Evolutionary conservation across 2,797 vertebrate species (phyloP).

Genomic region (Hoplostethus mediterraneus): DNA sequence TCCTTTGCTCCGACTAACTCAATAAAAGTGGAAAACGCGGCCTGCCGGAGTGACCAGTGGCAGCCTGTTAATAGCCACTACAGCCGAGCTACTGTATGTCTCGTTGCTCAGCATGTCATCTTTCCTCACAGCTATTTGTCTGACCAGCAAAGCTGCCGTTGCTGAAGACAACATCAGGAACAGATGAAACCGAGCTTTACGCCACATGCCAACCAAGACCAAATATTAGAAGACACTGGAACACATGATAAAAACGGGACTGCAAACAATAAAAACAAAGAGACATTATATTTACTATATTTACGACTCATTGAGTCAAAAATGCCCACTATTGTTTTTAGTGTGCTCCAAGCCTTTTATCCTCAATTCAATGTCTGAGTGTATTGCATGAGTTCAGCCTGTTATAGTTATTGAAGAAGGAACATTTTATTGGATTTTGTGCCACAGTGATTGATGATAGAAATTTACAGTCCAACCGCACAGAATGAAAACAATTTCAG

Average conservation of each 20-base stretch:
- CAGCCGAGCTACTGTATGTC: slow-evolving; percentile 54
- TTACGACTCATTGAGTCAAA: slow-evolving; percentile 24
- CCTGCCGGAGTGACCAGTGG: slow-evolving; percentile 41
- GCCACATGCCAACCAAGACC: slow-evolving; percentile 9
- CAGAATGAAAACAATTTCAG: slow-evolving; percentile 45
- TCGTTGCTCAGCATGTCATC: slow-evolving; percentile 45
- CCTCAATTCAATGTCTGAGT: slow-evolving; percentile 11
- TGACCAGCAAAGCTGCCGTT: slow-evolving; percentile 19
- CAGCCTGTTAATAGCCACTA: slow-evolving; percentile 43
- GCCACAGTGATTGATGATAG: slow-evolving; percentile 44
- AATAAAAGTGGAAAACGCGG: slow-evolving; percentile 45
- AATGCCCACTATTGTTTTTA: slow-evolving; percentile 46
- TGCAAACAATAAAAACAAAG: slow-evolving; percentile 5
- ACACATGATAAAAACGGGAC: slow-evolving; percentile 9
- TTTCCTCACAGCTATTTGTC: slow-evolving; percentile 36
- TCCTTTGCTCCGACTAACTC: slow-evolving; percentile 25
- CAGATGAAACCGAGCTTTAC: slow-evolving; percentile 16
- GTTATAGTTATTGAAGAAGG: slow-evolving; percentile 47
- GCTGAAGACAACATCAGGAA: slow-evolving; percentile 25
- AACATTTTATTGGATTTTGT: slow-evolving; percentile 47
- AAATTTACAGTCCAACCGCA: slow-evolving; percentile 50
- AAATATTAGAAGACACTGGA: slow-evolving; percentile 4
- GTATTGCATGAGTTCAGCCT: slow-evolving; percentile 30
- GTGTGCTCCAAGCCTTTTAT: slow-evolving; percentile 42
- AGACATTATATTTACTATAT: slow-evolving; percentile 8